Conservation (phyloP, 2,797 vertebrate genomes). For the Rhabdophis nuchalis region DNA sequence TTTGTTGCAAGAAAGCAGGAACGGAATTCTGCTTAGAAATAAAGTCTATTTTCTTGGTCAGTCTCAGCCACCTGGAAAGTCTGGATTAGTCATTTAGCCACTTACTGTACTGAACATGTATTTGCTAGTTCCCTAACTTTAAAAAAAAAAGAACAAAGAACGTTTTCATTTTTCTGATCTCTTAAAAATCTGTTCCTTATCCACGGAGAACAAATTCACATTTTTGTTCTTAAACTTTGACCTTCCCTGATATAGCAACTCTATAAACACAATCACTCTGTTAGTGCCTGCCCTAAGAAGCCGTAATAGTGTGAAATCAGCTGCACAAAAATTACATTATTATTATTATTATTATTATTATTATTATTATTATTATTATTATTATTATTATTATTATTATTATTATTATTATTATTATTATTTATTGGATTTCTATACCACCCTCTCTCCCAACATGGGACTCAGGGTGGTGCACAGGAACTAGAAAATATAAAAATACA, state of each 20-base stretch:
- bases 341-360: too few relatives aligned
- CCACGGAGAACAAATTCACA: not conserved
- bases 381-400: too few relatives aligned
- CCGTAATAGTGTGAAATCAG: not conserved
- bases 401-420: too few relatives aligned
- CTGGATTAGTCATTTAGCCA: not conserved
- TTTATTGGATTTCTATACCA: too few relatives aligned
- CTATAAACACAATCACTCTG: not conserved
- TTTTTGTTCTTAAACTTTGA: not conserved
- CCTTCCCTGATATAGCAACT: not conserved
- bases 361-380: too few relatives aligned
- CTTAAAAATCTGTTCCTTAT: not conserved
- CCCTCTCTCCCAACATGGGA: too few relatives aligned
- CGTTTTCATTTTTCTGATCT: not conserved
- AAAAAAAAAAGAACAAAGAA: not conserved
- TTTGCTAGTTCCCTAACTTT: not conserved
- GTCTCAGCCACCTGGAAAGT: not conserved
- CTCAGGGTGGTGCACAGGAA: too few relatives aligned
- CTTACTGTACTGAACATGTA: not conserved
- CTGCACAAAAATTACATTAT: not conserved
- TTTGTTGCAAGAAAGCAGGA: not conserved
- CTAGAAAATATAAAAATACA: too few relatives aligned
- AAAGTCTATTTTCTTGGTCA: not conserved
- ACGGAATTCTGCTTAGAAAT: not conserved
- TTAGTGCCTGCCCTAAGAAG: not conserved